Percentiles rank a stretch among this genome's conserved stretches.
These are phyloP conservation scores for Marmota flaviventris DNA, from an alignment of 2,113 vertebrate genomes.

Conservation along the genomic window DNA sequence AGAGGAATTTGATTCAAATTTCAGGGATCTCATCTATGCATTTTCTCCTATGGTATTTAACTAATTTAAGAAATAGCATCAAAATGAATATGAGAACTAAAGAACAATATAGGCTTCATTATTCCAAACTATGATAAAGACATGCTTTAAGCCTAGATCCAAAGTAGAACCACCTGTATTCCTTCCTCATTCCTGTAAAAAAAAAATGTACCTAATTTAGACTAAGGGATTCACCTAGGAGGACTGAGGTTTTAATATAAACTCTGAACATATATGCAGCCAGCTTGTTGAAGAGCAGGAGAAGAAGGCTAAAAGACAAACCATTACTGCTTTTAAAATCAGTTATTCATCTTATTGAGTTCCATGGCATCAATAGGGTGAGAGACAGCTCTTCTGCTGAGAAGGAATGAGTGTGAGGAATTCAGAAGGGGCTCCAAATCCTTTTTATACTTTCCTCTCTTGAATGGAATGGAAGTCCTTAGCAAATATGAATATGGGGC, in stretches of 20 bases:
- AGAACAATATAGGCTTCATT: neutral
- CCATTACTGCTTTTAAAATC: neutral
- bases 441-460: neutral
- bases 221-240: neutral
- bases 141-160: neutral
- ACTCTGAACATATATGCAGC: neutral
- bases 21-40: neutral
- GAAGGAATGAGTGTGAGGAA: neutral
- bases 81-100: neutral
- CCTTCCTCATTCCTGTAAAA: neutral
- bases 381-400: neutral
- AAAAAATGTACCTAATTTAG: neutral
- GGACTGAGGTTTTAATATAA: neutral
- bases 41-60: neutral
- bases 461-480: neutral
- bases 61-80: neutral
- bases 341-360: neutral
- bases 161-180: neutral
- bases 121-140: neutral
- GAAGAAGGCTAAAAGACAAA: neutral
- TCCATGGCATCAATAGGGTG: neutral
- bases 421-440: neutral
- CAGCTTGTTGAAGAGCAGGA: neutral
- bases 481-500: neutral
- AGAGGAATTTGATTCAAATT: neutral